Base-by-base conservation (phyloP, 2,113 vertebrate genomes). In the Lampris megalopsis region DNA sequence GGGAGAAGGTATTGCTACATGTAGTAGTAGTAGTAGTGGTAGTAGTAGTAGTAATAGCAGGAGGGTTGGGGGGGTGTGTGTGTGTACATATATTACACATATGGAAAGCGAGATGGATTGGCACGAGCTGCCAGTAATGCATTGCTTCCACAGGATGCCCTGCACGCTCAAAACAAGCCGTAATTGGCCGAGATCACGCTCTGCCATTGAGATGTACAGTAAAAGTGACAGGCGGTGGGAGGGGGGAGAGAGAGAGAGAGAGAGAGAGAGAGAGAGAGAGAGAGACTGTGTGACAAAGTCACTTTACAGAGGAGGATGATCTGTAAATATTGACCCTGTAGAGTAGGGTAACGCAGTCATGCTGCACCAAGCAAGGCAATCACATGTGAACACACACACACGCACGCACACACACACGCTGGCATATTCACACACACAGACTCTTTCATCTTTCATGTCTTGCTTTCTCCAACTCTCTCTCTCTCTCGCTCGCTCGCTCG, bases 261-360 rank as follows among this genome's bases (percentile, higher is more conserved):
- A 10, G 49, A 5, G 43, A 45, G 6, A 3, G 8, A 37, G 4
- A n/a, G 63, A 37, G n/a, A 5, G 63, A 37, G 68, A 10, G 59
- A 13, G 71, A 10, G 49, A 13, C 66, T 11, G 67, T 79, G 74
- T 87, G 88, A 88, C 82, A 77, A 79, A 84, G 69, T 62, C 61
- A 80, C 81, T 84, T 81, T 77, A 72, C 73, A 79, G 66, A 85
- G 81, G 73, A 87, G 67, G 79, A 84, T 85, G 84, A 86, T 88
- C 89, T 90, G 90, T 90, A 92, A 91, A 92, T 89, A 90, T 90
- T 91, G 90, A 88, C 86, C 88, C 84, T 75, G 58, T 36, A 76
- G 78, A 81, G 62, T 38, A 81, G 80, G 73, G 73, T 47, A 63
- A 48, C 77, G 77, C 71, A 79, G 74, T 71, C 66, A 61, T 58